Base-by-base conservation (phyloP, 1,140 invertebrate genomes). In the Lanistes nyassanus region DNA sequence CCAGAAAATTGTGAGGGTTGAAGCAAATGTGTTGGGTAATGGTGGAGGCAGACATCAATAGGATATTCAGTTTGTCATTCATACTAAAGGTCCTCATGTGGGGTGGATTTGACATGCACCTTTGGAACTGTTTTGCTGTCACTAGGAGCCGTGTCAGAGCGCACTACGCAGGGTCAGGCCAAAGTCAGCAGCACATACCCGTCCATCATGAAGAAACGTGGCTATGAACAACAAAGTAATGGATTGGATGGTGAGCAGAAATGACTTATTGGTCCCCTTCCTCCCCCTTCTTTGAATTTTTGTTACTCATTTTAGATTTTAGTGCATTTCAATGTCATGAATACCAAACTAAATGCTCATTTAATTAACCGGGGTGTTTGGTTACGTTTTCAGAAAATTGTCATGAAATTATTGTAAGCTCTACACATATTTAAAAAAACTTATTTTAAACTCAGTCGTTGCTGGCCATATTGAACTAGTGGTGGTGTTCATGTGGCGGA, bases 121-220 rank as follows among this genome's bases (percentile, higher is more conserved):
- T 81, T 67, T 80, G 78, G 65, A 76, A 76, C 36, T 78, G 39
- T 58, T 58, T 70, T 70, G 80, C 66, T 74, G 74, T 70, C 69
- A 78, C 26, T 68, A 76, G 67, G 76, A 81, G 77, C 79, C 23
- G 19, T 77, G 62, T 51, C 80, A 78, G 81, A 82, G 47, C 78
- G 72, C 55, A 72, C 6, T 19, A 64, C 70, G 13, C 53, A 74
- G 42, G 81, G 80, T 31, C 75, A 78, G 69, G 76, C 81, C 42
- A 85, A 82, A 81, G 75, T 83, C 29, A 80, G 76, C 42, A 80
- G 78, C 72, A 77, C 77, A 31, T 81, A 82, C 60, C 86, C 87
- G 29, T 90, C 91, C 70, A 92, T 94, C 68, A 87, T 94, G 76
- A 95, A 94, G 88, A 92, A 72, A 72, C 70, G 70, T 7, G 70